A percentile compares a stretch with the other conserved stretches of the same genome.
Conservation (phyloP, 2,797 vertebrate genomes). For the Schizothorax lantsangensis region DNA sequence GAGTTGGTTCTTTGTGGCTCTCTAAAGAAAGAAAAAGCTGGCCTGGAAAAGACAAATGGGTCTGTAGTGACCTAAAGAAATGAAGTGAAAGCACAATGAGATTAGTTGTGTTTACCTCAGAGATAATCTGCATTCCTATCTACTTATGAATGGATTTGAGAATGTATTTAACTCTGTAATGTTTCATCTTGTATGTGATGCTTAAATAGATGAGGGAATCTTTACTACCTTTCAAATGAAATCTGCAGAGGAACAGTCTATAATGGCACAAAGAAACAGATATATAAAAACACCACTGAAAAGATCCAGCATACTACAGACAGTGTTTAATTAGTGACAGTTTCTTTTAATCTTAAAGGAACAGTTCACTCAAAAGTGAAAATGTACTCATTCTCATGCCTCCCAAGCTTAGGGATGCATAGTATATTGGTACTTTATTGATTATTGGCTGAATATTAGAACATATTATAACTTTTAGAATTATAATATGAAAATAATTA, state of each 20-base stretch:
- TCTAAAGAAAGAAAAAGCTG: background rate
- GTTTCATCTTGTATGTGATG: slow-evolving; percentile 28
- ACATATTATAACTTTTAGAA: background rate
- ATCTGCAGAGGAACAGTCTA: too few relatives aligned
- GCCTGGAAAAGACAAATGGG: slow-evolving; percentile 19
- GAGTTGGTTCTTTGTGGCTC: slow-evolving; percentile 20
- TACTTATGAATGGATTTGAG: slow-evolving; percentile 1
- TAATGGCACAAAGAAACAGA: background rate
- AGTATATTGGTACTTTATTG: background rate
- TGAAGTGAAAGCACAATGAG: slow-evolving; percentile 30
- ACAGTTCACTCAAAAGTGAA: background rate
- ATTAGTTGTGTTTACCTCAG: slow-evolving; percentile 49
- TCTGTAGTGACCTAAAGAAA: slow-evolving; percentile 35
- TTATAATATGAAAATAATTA: background rate
- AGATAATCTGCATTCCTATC: slow-evolving; percentile 55
- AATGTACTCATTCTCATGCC: background rate
- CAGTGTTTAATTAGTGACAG: background rate
- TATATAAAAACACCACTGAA: background rate
- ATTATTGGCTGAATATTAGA: background rate
- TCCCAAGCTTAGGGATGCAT: background rate
- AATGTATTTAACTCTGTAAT: background rate
- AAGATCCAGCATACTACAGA: background rate
- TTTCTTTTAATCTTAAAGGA: background rate
- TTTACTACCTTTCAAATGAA: background rate
- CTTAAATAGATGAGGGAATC: background rate